phyloP scores from a whole-genome alignment of 2,797 vertebrate species.

The Pseudochromis fuscus region DNA sequence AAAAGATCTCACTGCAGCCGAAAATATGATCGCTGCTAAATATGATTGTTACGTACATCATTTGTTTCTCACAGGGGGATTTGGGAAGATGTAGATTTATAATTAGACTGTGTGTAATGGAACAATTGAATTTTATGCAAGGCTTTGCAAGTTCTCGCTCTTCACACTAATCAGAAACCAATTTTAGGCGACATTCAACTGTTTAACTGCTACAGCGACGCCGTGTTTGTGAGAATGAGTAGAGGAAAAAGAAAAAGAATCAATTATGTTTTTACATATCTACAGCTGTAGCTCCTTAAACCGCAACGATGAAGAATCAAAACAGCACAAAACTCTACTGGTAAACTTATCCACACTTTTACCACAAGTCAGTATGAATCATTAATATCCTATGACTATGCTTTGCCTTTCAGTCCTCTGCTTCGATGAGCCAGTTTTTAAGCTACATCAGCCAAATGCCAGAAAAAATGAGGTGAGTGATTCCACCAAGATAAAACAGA shows the following conservation, averaged over 20 bases:
- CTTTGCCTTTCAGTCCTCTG: slow-evolving; percentile 24
- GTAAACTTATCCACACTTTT: slow-evolving; percentile 1
- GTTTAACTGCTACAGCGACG: slow-evolving; percentile 37
- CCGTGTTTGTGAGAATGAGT: slow-evolving; percentile 28
- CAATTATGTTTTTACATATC: slow-evolving; percentile 13
- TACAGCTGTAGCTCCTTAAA: slow-evolving; percentile 19
- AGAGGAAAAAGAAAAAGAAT: slow-evolving; percentile 32
- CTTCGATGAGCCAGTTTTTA: slow-evolving; percentile 59
- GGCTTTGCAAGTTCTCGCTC: slow-evolving; percentile 59
- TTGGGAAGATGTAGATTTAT: slow-evolving; percentile 71
- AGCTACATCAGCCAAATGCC: slow-evolving; percentile 48
- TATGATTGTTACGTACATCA: slow-evolving; percentile 71
- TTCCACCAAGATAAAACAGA: slow-evolving; percentile 64
- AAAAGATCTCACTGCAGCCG: slow-evolving; percentile 51
- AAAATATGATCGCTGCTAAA: slow-evolving; percentile 68
- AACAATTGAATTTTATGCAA: slow-evolving; percentile 76
- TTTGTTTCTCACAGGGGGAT: slow-evolving; percentile 74
- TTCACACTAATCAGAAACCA: slow-evolving; percentile 64
- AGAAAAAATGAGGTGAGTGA: slow-evolving; percentile 54
- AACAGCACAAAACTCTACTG: too few species aligned
- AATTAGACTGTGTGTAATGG: slow-evolving; percentile 75
- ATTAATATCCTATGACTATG: slow-evolving; percentile 17
- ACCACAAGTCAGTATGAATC: slow-evolving; percentile 23
- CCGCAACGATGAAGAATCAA: too few species aligned
- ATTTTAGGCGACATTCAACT: slow-evolving; percentile 64